Evolutionary conservation across 2,797 vertebrate species (phyloP).

Genomic region (Leuciscus waleckii): DNA sequence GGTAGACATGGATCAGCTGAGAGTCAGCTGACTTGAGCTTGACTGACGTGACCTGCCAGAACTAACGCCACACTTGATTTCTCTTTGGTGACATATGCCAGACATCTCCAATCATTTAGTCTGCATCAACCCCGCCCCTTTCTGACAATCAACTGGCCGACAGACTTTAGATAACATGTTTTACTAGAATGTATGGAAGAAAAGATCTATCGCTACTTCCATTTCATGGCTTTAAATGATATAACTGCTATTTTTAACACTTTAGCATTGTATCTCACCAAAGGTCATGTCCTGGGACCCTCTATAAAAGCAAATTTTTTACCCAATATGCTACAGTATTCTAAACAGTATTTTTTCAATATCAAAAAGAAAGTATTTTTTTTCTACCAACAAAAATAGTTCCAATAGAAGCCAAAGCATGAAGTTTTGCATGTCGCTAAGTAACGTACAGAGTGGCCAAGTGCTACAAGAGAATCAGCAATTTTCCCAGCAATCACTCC

Average conservation of each 20-base stretch:
- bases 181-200: neutral
- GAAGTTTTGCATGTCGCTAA: neutral
- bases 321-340: neutral
- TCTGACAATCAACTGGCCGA: neutral
- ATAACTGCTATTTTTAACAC: neutral
- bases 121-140: neutral
- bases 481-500: neutral
- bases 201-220: neutral
- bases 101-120: neutral
- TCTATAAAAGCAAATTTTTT: neutral
- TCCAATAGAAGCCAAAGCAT: neutral
- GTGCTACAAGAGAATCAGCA: neutral
- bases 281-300: too few species aligned
- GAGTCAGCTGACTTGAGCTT: too few species aligned
- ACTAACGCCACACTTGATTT: too few species aligned
- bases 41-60: too few species aligned
- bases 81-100: neutral
- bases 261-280: slow-evolving; percentile 2
- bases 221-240: neutral
- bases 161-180: neutral
- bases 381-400: neutral
- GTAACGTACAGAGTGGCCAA: neutral
- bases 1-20: too few species aligned
- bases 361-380: neutral
- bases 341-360: neutral